Evolutionary conservation across 2,113 vertebrate species (phyloP), one percentile per base, ranked within the genome.

Genomic region (Myotis yumanensis): DNA sequence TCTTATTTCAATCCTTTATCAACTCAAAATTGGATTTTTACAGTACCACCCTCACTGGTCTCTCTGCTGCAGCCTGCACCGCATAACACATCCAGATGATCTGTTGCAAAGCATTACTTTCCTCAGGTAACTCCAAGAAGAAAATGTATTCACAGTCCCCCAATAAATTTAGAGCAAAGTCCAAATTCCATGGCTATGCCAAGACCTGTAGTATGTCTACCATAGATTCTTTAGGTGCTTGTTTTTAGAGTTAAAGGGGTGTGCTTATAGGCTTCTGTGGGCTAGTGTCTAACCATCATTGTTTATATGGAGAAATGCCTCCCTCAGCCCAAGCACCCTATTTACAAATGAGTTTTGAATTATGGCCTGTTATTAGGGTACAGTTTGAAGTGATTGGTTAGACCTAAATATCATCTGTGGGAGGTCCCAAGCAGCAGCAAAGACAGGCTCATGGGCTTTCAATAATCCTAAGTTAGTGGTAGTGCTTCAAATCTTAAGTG

Each of bases 331-430:
- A 73, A 93, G 59, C n/a, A 89, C 28, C 4, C 22, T 43, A 12
- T 25, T 85, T 89, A 30, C 77, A 94, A n/a, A 88, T 22, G 52
- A 51, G 28, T 86, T 91, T 93, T 69, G 69, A 75, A 68, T 52
- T 2, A 10, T 37, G 84, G 48, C 14, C 72, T 87, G 18, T 68
- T 32, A 73, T 71, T 75, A 94, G 59, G 51, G 54, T 4, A 22
- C 32, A 18, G 51, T 79, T 59, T 83, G 64, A 89, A 73, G 14
- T 32, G 17, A 8, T 11, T 54, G 30, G 16, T 64, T 68, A 16
- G 46, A 73, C 30, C 69, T 69, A 23, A 88, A 93, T 59, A 75
- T 73, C 48, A 80, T 25, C 3, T 2, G 15, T 30, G 75, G n/a
- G 11, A 30, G 5, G 54, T 37, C 15, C 52, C 72, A 81, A 37